phyloP scores from a whole-genome alignment of 1,140 invertebrate species.

The Spodoptera frugiperda region DNA sequence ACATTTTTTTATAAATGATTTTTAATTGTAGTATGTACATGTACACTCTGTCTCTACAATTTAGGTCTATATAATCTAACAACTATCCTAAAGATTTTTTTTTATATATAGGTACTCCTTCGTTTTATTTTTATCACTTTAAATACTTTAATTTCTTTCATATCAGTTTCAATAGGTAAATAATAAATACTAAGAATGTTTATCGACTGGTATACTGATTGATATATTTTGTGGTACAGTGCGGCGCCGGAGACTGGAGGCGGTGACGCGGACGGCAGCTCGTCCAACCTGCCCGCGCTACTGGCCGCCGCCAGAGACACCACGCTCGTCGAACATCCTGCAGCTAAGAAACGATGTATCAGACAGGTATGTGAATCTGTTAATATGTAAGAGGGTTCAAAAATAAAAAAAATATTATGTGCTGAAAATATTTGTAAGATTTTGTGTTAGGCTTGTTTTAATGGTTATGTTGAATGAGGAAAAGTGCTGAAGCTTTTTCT shows the following conservation, averaged over 20 bases:
- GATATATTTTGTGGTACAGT: constrained; percentile 4
- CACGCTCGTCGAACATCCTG: constrained; percentile 24
- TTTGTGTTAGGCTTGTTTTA: too few species aligned
- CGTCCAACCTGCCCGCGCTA: constrained; percentile 39
- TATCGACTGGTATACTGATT: background rate
- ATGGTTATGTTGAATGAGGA: background rate
- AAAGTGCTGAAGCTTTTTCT: background rate
- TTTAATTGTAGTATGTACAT: too few species aligned
- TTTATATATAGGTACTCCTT: too few species aligned
- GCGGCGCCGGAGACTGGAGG: background rate
- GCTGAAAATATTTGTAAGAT: too few species aligned
- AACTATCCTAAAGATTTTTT: too few species aligned
- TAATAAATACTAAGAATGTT: too few species aligned
- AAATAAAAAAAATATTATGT: background rate
- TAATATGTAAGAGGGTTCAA: background rate
- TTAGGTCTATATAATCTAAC: too few species aligned
- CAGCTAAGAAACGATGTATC: constrained; percentile 35
- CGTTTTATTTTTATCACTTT: too few species aligned
- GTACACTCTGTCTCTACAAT: too few species aligned
- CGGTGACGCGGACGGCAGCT: background rate
- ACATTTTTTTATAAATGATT: too few species aligned
- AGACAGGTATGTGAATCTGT: constrained; percentile 44
- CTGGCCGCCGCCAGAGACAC: constrained; percentile 43
- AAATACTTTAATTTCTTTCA: too few species aligned
- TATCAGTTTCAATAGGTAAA: too few species aligned